Conservation (phyloP, 1,140 invertebrate genomes). For the Drosophila quadrilineata region DNA sequence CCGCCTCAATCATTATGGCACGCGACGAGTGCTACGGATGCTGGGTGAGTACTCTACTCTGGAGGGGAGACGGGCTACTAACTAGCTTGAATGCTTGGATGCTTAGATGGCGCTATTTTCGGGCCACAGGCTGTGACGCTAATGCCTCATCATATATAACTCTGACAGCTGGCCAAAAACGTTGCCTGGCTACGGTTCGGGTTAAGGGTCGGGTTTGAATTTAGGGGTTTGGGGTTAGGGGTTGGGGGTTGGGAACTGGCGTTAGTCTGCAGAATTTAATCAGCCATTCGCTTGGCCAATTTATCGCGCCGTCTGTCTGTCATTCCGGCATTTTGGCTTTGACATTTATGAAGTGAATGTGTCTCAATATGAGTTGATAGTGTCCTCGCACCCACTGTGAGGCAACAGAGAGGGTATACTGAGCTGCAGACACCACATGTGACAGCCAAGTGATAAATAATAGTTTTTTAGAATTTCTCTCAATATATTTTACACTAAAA, state of each 20-base stretch:
- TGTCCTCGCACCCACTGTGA: too few species aligned
- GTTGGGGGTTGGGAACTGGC: neutral
- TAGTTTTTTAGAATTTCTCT: too few species aligned
- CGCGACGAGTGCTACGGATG: slow-evolving; percentile 85
- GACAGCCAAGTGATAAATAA: too few species aligned
- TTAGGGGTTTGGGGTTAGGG: neutral
- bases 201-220: neutral
- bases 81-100: slow-evolving; percentile 2
- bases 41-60: slow-evolving; percentile 86
- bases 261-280: slow-evolving; percentile 36
- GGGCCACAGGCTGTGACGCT: slow-evolving; percentile 21
- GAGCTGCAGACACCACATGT: too few species aligned
- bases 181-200: neutral
- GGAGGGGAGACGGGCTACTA: too few species aligned
- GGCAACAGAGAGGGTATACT: too few species aligned
- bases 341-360: slow-evolving; percentile 49
- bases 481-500: too few species aligned
- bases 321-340: slow-evolving; percentile 43
- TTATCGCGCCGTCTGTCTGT: slow-evolving; percentile 61
- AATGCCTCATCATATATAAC: slow-evolving; percentile 38
- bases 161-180: neutral
- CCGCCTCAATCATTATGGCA: slow-evolving; percentile 78
- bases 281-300: slow-evolving; percentile 60
- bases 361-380: slow-evolving; percentile 33
- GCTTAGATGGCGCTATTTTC: slow-evolving; percentile 19